Base-by-base conservation (phyloP, 2,113 vertebrate genomes). In the Lepisosteus oculatus region DNA sequence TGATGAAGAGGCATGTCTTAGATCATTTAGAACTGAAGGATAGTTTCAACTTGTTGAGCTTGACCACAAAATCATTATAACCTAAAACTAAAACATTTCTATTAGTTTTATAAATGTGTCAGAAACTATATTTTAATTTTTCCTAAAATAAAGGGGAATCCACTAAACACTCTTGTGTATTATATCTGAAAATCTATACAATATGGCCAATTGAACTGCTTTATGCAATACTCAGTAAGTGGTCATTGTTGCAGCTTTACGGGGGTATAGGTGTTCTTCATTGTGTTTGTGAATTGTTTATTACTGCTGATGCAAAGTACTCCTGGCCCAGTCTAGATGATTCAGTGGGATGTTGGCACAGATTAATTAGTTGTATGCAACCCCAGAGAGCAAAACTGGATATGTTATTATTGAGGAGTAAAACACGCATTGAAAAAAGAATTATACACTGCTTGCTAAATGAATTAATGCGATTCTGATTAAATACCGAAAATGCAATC, bases 401-500 rank as follows among this genome's bases (percentile, higher is more conserved):
- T 88, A 86, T 85, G 88, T 89, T 90, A 90, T 90, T 87, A 85
- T 83, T 78, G 82, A 87, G 86, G 87, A 89, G 86, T 86, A 89
- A 89, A 86, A 70, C 72, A 74, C 77, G 80, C 81, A 79, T 63
- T 73, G 66, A 77, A 77, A 78, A 73, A 76, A 69, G 77, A 83
- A 87, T 89, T 87, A 89, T 87, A 90, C 86, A 86, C 83, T 84
- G 81, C 84, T 77, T 81, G 83, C 89, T 89, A 90, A 90, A 90
- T 88, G 86, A 88, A 88, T 88, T 81, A 87, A 88, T 87, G 87
- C 83, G 85, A 85, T 87, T 85, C 86, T 87, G 86, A 90, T 89
- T 89, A 89, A 87, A 86, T 86, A 84, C 87, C 86, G 88, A 86
- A 90, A 89, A 88, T 86, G 87, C 87, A 89, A 89, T 90, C 87